A percentile compares a stretch with the other conserved stretches of the same genome.
phyloP scores from a whole-genome alignment of 2,888 invertebrate species.

The Seira musarum region DNA sequence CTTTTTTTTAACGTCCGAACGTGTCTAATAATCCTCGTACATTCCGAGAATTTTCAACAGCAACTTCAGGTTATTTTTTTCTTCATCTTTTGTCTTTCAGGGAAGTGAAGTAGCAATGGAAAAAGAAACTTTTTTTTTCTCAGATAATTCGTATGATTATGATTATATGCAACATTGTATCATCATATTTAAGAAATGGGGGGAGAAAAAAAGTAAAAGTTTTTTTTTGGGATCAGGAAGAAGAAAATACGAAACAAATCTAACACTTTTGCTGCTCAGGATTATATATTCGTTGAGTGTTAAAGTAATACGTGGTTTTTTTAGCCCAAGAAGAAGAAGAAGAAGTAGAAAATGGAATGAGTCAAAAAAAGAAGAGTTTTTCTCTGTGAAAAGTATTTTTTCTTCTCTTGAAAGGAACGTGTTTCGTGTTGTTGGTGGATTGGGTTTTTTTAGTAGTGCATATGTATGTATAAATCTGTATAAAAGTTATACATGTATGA shows the following conservation, averaged over 20 bases:
- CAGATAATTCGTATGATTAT: conserved; percentile 27
- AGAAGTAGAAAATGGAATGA: conserved; percentile 1
- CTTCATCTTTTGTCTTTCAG: no score
- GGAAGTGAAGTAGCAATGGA: no score
- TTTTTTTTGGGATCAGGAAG: no score
- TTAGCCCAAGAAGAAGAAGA: not conserved
- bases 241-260: conserved; percentile 17
- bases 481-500: conserved; percentile 21
- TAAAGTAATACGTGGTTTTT: no score
- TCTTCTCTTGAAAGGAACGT: conserved; percentile 56
- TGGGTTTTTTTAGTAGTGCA: conserved; percentile 45
- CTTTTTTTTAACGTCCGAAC: no score
- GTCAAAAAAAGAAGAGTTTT: conserved; percentile 23
- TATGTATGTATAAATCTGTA: not conserved
- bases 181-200: conserved; percentile 50
- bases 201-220: conserved; percentile 21
- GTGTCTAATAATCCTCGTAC: conserved; percentile 49
- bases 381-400: conserved; percentile 55
- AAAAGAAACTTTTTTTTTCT: no score
- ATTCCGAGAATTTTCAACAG: conserved; percentile 54
- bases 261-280: conserved; percentile 11
- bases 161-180: conserved; percentile 49
- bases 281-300: no score
- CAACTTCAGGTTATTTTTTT: no score
- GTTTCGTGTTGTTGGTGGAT: conserved; percentile 57